A percentile compares a stretch with the other conserved stretches of the same genome.
Evolutionary conservation across 2,888 invertebrate genomes (phyloP).

Genomic region (Pristionchus fissidentatus): DNA sequence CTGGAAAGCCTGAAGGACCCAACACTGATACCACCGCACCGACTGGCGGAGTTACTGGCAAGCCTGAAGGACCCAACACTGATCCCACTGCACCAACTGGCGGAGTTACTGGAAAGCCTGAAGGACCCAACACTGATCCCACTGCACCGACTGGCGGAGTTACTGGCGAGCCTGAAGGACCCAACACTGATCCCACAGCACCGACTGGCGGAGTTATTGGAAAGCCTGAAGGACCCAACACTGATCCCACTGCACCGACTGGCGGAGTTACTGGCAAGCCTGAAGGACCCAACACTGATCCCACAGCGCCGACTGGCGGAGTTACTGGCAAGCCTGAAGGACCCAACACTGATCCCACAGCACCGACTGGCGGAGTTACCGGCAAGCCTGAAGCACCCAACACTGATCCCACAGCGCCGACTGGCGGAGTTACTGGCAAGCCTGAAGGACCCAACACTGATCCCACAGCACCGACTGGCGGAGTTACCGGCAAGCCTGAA

Average conservation of each 20-base stretch:
- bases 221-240: background rate
- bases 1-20: background rate
- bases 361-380: too few species aligned
- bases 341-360: too few species aligned
- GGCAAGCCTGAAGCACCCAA: too few species aligned
- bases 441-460: too few species aligned
- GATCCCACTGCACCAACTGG: background rate
- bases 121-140: background rate
- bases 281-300: background rate
- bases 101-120: background rate
- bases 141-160: background rate
- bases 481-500: too few species aligned
- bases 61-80: background rate
- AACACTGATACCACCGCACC: background rate
- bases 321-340: too few species aligned
- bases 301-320: too few species aligned
- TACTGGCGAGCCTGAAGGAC: background rate
- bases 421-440: too few species aligned
- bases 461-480: too few species aligned
- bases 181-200: background rate
- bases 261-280: background rate
- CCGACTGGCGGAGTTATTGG: background rate
- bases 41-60: background rate
- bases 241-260: background rate
- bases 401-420: too few species aligned